A percentile compares a stretch with the other conserved stretches of the same genome.
phyloP scores from a whole-genome alignment of 2,888 invertebrate genomes.

The Epirrhoe alternata region DNA sequence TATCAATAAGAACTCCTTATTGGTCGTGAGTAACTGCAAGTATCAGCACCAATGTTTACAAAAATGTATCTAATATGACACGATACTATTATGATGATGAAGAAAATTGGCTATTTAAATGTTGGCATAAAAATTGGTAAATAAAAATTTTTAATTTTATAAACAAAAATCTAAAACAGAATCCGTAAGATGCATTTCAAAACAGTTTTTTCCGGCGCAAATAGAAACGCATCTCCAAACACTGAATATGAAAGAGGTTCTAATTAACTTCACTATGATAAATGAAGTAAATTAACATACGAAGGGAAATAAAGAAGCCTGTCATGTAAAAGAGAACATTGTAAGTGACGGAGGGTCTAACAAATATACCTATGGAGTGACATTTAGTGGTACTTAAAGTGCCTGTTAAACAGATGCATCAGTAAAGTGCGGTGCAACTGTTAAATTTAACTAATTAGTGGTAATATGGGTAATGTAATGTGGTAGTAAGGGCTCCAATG shows the following conservation, averaged over 20 bases:
- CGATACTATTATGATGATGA: neutral
- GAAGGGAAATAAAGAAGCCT: conserved; percentile 59
- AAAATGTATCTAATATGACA: neutral
- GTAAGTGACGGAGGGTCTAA: conserved; percentile 61
- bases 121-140: neutral
- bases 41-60: neutral
- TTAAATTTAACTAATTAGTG: conserved; percentile 76
- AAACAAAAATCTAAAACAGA: too few species aligned
- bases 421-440: conserved; percentile 72
- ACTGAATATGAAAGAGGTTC: conserved; percentile 37
- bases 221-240: conserved; percentile 39
- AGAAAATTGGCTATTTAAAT: neutral
- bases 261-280: conserved; percentile 68
- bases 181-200: too few species aligned
- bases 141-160: neutral
- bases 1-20: conserved; percentile 14
- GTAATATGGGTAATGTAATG: conserved; percentile 42
- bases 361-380: conserved; percentile 76
- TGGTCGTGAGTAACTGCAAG: neutral
- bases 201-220: conserved; percentile 36
- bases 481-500: conserved; percentile 14
- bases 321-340: conserved; percentile 62
- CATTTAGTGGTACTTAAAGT: conserved; percentile 78
- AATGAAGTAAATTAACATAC: conserved; percentile 73
- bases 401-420: conserved; percentile 73